Base-by-base conservation (phyloP, 2,113 vertebrate species). In the Holacanthus passer region DNA sequence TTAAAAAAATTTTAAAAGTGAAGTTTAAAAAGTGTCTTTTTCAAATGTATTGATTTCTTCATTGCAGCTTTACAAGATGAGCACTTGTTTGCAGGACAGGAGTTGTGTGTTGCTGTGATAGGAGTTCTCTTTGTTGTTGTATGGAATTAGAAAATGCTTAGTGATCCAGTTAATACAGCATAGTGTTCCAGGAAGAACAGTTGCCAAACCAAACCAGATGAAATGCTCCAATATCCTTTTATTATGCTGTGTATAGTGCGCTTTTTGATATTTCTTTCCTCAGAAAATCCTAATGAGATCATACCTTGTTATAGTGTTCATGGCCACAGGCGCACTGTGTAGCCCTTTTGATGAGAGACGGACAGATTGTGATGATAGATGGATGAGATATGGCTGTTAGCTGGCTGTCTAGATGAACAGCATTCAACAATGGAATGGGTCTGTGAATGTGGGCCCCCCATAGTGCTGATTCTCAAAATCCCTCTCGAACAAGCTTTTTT, bases 381-480 rank as follows among this genome's bases (percentile, higher is more conserved):
- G 39, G 71, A 69, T 53, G 65, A 80, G 74, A 74, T 65, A 82
- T 69, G 73, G 64, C 65, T 88, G 75, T 85, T 67, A 43, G 58
- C 68, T 59, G 45, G 55, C 35, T 56, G n/a, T 32, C 77, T 70
- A 62, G 68, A 81, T 82, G 86, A 82, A 82, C 78, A 81, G 71
- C 20, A 31, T 63, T 86, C 41, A 87, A 86, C 87, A 87, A 85
- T 82, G 73, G 81, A 77, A 60, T 53, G 71, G 74, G 50, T 52
- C 76, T 86, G 79, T 84, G 77, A 88, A 77, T 73, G 87, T 67
- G 76, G 84, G 79, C 87, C 88, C 87, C 86, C 89, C 50, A 50
- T 86, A 83, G 91, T 88, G 92, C 89, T 91, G 87, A 91, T 89
- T 83, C 76, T 91, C 82, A 81, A 88, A 93, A 91, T 89, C 89